Base-by-base conservation (phyloP, 2,888 invertebrate species). In the Campaea margaritaria region DNA sequence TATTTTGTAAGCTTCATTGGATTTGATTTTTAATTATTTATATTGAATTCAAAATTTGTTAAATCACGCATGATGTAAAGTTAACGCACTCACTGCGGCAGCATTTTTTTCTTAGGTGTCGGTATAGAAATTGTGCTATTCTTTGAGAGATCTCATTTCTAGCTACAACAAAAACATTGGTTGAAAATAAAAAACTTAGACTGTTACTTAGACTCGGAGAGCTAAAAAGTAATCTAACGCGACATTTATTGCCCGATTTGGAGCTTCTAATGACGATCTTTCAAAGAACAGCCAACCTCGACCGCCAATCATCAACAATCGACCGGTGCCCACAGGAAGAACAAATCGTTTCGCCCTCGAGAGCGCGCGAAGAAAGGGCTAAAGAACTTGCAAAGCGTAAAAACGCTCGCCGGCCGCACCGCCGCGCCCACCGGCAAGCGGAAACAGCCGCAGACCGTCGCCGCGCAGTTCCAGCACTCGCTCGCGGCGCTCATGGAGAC, bases 391-490 rank as follows among this genome's bases (percentile, higher is more conserved):
- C 97, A 98, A 89, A 96, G 97, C 51, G 96, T 98, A 64, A 98
- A 98, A 90, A 97, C 97, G 4, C 91, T 98, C 52, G 97, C 97
- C 0, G 97, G 96, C 2, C 93, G 95, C 68, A 96, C 94, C 45
- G 93, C 94, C 58, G 93, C 94, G 64, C 91, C 93, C 0, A 93
- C 94, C 11, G 93, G 93, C 47, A 96, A 96, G 38, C 92, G 97
- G 60, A 97, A 97, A 85, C 97, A 97, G 78, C 97, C 97, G 11
- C 95, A 97, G 79, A 98, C 98, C 0, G 99, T 99, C 0, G 97
- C 98, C 1, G 97, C 97, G 12, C 99, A 99, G 91, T 99, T 99
- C 87, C 97, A 98, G 86, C 97, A 97, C 86, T 98, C 98, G 47
- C 92, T 99, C 53, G 96, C 97, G 65, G 96, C 97, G 34, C 93